Conservation (phyloP, 1,140 invertebrate genomes). For the Sitobion miscanthi region DNA sequence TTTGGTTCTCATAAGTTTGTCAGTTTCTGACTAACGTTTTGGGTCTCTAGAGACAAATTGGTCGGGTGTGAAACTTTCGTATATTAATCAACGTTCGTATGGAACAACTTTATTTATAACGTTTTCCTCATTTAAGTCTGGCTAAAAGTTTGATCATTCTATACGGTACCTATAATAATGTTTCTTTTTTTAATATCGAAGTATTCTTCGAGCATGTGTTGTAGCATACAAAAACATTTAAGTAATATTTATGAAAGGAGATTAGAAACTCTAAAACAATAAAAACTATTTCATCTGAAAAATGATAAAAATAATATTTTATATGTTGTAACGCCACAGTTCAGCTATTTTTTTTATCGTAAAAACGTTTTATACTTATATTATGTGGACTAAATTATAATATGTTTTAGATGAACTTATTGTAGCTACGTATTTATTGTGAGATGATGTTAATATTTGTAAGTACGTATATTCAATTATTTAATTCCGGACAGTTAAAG, state of each 20-base stretch:
- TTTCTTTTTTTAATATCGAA: conserved; percentile 11
- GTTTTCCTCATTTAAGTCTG: conserved; percentile 24
- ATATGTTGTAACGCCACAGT: neutral
- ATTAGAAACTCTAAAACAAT: neutral
- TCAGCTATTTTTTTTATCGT: neutral
- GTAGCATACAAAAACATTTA: neutral
- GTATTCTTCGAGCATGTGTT: neutral
- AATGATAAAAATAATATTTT: neutral
- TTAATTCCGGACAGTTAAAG: neutral
- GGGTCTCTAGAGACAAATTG: conserved; percentile 6
- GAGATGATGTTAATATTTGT: neutral
- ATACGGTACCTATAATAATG: neutral
- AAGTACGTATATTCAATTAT: neutral
- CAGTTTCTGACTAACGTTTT: neutral
- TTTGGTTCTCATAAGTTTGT: neutral
- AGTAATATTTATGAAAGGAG: neutral
- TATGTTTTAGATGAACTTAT: neutral
- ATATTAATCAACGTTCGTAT: conserved; percentile 21
- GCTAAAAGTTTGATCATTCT: neutral
- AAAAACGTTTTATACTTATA: neutral
- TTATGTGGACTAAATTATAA: neutral
- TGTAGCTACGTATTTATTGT: neutral
- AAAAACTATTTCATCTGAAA: neutral
- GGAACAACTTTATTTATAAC: conserved; percentile 39
- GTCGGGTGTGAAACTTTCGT: neutral